Evolutionary conservation across 2,113 vertebrate species (phyloP).

Genomic region (Phrynocephalus versicolor): DNA sequence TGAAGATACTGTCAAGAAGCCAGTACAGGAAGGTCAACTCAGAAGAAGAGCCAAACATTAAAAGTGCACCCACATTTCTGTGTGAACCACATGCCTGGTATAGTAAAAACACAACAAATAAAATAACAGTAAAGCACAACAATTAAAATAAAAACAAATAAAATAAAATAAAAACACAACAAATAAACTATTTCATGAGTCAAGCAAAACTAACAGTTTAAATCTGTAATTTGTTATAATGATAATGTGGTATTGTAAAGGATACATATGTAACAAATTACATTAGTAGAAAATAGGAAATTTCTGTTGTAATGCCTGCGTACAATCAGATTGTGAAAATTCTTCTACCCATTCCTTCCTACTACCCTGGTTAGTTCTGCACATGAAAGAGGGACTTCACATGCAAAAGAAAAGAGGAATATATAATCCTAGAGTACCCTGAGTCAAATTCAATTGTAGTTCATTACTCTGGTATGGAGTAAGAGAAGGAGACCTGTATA

Average conservation of each 20-base stretch:
- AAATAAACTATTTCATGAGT: too few relatives aligned
- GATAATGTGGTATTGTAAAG: neutral
- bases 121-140: slow-evolving; percentile 67
- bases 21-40: slow-evolving; percentile 6
- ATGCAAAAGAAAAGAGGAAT: neutral
- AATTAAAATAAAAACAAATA: slow-evolving; percentile 64
- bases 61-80: slow-evolving; percentile 1
- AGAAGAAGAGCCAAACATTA: slow-evolving; percentile 41
- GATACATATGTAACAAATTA: neutral
- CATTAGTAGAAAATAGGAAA: neutral
- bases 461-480: neutral
- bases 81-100: slow-evolving; percentile 46
- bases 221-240: neutral
- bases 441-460: neutral
- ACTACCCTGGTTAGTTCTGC: neutral
- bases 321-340: neutral
- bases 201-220: neutral
- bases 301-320: neutral
- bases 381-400: neutral
- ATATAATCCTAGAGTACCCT: neutral
- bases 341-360: neutral
- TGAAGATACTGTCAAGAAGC: neutral
- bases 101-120: slow-evolving; percentile 62
- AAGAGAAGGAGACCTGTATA: neutral
- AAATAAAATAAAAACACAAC: slow-evolving; percentile 68